Conservation (phyloP, 2,113 vertebrate genomes). For the Andinoacara biseriatus region DNA sequence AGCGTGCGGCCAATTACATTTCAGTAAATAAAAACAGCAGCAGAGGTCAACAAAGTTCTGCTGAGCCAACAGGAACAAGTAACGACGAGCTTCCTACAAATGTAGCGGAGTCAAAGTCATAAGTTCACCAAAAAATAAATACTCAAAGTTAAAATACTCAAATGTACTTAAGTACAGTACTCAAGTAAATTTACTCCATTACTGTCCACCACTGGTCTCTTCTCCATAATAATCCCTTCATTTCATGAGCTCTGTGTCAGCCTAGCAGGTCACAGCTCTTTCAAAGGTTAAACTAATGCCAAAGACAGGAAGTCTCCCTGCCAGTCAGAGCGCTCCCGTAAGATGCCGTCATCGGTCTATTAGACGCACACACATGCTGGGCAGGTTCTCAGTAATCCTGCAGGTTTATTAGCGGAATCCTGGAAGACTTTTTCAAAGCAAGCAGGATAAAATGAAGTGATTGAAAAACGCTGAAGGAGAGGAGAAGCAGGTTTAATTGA, state of each 20-base stretch:
- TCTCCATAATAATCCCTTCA: constrained; percentile 13
- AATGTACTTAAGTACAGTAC: too few relatives aligned
- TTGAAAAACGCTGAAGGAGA: constrained; percentile 3
- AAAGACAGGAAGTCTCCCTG: constrained; percentile 10
- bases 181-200: too few relatives aligned
- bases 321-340: constrained; percentile 8
- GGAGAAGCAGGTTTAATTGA: constrained; percentile 56
- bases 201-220: too few relatives aligned
- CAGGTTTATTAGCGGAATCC: constrained; percentile 34
- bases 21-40: too few relatives aligned
- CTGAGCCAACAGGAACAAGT: too few relatives aligned
- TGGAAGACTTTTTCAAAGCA: constrained; percentile 66
- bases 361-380: background rate
- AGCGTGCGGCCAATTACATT: too few relatives aligned
- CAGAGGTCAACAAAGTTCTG: too few relatives aligned
- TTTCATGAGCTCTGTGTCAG: constrained; percentile 5
- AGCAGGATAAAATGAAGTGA: constrained; percentile 50
- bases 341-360: constrained; percentile 21
- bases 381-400: constrained; percentile 41
- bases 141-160: too few relatives aligned
- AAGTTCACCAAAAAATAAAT: too few relatives aligned
- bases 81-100: too few relatives aligned
- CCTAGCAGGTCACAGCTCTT: constrained; percentile 5
- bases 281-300: constrained; percentile 39
- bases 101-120: too few relatives aligned